phyloP scores from a whole-genome alignment of 1,140 invertebrate genomes.

The Drosophila ambigua region DNA sequence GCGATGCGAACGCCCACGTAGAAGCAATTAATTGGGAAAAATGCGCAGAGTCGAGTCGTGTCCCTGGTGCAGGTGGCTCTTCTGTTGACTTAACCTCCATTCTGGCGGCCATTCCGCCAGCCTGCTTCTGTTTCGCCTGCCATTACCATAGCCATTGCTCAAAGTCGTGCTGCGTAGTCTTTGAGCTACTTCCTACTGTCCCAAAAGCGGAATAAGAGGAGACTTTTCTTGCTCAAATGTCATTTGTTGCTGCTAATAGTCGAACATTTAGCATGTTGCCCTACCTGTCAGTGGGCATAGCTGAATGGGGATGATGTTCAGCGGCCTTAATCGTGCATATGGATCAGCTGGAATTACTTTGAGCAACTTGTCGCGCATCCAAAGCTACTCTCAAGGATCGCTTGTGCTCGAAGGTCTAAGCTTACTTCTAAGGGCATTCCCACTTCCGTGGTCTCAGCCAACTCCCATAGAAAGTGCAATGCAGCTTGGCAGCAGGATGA shows the following conservation, averaged over 20 bases:
- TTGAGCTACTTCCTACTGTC: constrained; percentile 1
- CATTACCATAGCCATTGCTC: constrained; percentile 20
- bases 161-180: constrained; percentile 6
- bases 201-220: neutral
- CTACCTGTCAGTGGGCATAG: neutral
- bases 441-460: neutral
- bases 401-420: no score
- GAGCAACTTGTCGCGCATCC: no score
- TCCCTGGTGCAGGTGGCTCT: constrained; percentile 48
- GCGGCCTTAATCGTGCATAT: neutral
- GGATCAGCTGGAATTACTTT: no score
- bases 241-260: constrained; percentile 48
- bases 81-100: constrained; percentile 75
- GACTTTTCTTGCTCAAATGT: constrained; percentile 21
- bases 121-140: neutral
- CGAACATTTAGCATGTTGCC: constrained; percentile 21
- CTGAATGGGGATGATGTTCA: neutral
- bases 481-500: constrained; percentile 14
- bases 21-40: constrained; percentile 79
- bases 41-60: constrained; percentile 60
- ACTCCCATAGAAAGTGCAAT: constrained; percentile 31
- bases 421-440: constrained; percentile 2
- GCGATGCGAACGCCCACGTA: constrained; percentile 61
- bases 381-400: no score
- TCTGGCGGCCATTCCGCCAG: constrained; percentile 6